Base-by-base conservation (phyloP, 2,797 vertebrate species). In the Benthosema pterotum region DNA sequence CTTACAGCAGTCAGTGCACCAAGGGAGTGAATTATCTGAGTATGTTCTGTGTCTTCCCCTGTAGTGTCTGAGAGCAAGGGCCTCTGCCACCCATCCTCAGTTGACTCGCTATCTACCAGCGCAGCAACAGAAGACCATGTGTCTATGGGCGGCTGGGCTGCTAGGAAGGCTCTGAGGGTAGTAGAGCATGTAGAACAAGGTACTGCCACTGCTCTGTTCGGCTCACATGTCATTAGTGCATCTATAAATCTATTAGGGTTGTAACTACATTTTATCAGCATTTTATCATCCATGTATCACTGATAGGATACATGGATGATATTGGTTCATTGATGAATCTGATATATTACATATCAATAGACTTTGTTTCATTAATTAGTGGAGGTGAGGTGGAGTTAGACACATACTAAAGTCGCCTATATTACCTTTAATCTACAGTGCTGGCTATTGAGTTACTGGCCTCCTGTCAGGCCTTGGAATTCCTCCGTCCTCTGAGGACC, bases 101-200 rank as follows among this genome's bases (percentile, higher is more conserved):
- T 85, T 1, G 83, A 82, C 64, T 79, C 78, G 38, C 66, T 76
- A 67, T 79, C 77, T 64, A 80, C 83, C 74, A 75, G 78, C 0
- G 80, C 69, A 8, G 78, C 74, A 9, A 78, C 74, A 19, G 77
- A 84, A 52, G 82, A 84, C 63, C 77, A 82, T 1, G 67, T 79
- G 17, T 77, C 79, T 0, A 83, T 82, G 81, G 81, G 79, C 0
- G 72, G 77, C n/a, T 82, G 81, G 77, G 72, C 79, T 0, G 65
- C 81, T 50, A 60, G 77, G 52, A 83, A 82, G 63, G 72, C 77
- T 14, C 67, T 86, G 53, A 71, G 17, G 11, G 81, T 80, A 0
- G 60, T 82, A 59, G 72, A 82, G 28, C 77, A 80, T 0, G 77
- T 85, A 28, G 77, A 82, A 9, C 72, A 82, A 74, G 78, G 74